Evolutionary conservation across 2,888 invertebrate genomes (phyloP).

Genomic region (Xestia xanthographa): DNA sequence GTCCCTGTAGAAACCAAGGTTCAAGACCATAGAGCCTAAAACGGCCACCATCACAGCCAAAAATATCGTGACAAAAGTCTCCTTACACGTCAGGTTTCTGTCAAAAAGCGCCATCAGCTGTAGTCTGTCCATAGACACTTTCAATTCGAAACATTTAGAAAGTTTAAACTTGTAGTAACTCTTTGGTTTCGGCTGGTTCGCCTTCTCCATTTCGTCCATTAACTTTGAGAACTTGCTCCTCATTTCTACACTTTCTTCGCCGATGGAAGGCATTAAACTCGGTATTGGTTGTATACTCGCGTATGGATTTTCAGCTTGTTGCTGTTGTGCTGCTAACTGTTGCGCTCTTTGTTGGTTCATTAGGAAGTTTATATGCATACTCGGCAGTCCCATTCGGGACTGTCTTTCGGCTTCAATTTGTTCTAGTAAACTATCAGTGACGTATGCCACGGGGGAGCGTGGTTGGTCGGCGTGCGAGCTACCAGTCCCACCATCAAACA

Average conservation of each 20-base stretch:
- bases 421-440: constrained; percentile 87
- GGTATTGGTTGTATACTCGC: constrained; percentile 75
- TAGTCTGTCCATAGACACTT: constrained; percentile 97
- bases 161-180: constrained; percentile 94
- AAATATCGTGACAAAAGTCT: constrained; percentile 95
- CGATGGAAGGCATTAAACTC: constrained; percentile 88
- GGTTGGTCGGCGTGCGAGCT: constrained; percentile 82
- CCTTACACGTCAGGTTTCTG: constrained; percentile 95
- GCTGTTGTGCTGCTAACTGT: constrained; percentile 80
- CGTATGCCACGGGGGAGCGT: constrained; percentile 86
- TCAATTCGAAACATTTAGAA: constrained; percentile 92
- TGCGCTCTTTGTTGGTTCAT: constrained; percentile 85
- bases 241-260: constrained; percentile 90
- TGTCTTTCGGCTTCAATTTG: constrained; percentile 88
- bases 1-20: constrained; percentile 96
- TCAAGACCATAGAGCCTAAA: constrained; percentile 95
- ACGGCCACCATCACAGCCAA: constrained; percentile 96
- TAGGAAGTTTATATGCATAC: constrained; percentile 88
- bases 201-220: constrained; percentile 89
- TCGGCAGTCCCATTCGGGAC: constrained; percentile 87
- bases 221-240: constrained; percentile 90
- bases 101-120: constrained; percentile 98
- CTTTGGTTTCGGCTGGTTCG: constrained; percentile 89
- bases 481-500: constrained; percentile 86
- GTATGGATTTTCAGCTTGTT: constrained; percentile 79